A percentile compares a stretch with the other conserved stretches of the same genome.
Conservation (phyloP, 64 coral and sea anemone species). For the Acropora yongei region DNA sequence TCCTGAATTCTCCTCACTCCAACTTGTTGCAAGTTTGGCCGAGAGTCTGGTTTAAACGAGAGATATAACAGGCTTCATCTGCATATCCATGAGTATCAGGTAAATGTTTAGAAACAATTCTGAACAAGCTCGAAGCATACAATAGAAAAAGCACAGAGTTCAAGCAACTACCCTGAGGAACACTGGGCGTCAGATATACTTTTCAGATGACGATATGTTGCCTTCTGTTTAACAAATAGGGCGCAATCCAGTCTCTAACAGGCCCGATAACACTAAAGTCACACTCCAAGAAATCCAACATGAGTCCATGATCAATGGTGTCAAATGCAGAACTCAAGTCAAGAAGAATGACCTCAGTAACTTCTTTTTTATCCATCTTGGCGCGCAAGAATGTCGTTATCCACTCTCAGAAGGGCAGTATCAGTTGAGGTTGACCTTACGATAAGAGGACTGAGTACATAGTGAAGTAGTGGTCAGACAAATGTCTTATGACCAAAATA, state of each 20-base stretch:
- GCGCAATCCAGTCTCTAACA: not conserved
- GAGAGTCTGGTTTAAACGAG: not conserved
- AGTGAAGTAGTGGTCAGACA: not conserved
- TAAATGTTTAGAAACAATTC: not conserved
- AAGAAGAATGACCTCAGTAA: not conserved
- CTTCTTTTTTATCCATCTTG: constrained; percentile 6
- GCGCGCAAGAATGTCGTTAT: not conserved
- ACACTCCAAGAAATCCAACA: not conserved
- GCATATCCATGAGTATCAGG: not conserved
- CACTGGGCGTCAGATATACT: not conserved
- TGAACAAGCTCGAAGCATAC: not conserved
- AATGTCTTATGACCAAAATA: not conserved
- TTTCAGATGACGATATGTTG: not conserved
- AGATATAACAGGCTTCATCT: not conserved
- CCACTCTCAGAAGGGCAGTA: constrained; percentile 24
- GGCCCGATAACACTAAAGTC: not conserved
- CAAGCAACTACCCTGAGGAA: not conserved
- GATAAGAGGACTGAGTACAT: not conserved
- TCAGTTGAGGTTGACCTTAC: not conserved
- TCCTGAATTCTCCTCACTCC: no score
- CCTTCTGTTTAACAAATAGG: not conserved
- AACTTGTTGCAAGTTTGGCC: no score
- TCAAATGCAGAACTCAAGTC: constrained; percentile 1
- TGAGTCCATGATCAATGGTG: constrained; percentile 4
- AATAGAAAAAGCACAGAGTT: not conserved